Percentiles rank a stretch among this genome's conserved stretches.
These are phyloP conservation scores for Paralvinella palmiformis DNA, from an alignment of 1,140 invertebrate genomes.

Conservation along the genomic window DNA sequence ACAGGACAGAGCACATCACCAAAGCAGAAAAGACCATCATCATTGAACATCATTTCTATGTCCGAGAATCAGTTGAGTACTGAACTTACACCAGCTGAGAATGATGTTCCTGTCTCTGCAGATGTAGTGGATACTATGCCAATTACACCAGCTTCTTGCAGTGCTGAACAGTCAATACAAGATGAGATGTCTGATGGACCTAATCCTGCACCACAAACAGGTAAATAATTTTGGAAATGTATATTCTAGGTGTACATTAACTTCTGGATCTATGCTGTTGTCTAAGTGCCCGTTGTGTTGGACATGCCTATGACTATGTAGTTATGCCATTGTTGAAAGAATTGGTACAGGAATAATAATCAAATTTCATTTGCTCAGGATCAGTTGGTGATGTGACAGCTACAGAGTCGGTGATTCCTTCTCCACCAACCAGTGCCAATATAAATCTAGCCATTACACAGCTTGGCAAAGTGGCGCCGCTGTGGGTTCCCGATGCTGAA, in stretches of 20 bases:
- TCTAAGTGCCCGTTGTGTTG: neutral
- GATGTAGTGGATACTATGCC: no score
- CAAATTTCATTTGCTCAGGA: slow-evolving; percentile 3
- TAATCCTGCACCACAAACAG: no score
- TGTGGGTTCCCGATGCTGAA: slow-evolving; percentile 79
- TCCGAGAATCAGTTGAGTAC: no score
- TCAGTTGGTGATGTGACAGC: slow-evolving; percentile 16
- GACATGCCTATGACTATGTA: neutral
- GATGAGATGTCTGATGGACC: no score
- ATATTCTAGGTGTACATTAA: neutral
- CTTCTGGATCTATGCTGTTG: neutral
- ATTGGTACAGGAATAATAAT: neutral
- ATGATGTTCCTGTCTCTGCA: no score
- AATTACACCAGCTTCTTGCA: no score
- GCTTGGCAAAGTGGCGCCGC: slow-evolving; percentile 40
- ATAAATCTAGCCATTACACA: slow-evolving; percentile 17
- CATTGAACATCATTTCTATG: no score
- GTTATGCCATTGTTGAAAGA: neutral
- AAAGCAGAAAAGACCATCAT: no score
- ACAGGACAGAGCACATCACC: no score
- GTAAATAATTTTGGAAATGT: neutral
- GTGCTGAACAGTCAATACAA: no score
- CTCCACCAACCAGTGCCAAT: slow-evolving; percentile 24
- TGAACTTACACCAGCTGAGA: no score
- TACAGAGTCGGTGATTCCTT: slow-evolving; percentile 10